Conservation (phyloP, 2,797 vertebrate species). For the Allobates femoralis region DNA sequence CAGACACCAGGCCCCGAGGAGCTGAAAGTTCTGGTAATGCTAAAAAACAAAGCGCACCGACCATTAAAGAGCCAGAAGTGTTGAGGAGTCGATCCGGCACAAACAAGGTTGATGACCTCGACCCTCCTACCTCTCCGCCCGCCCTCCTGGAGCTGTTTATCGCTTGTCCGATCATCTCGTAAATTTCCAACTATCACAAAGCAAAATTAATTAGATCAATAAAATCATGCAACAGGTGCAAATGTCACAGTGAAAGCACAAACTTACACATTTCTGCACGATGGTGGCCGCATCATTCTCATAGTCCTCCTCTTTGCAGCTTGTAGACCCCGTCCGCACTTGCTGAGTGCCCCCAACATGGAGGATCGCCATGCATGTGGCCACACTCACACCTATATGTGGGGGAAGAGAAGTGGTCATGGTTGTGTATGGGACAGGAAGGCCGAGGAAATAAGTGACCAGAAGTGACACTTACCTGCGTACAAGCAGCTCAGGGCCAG, state of each 20-base stretch:
- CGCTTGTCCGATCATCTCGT: constrained; percentile 98
- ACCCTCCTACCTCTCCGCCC: constrained; percentile 89
- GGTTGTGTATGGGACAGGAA: background rate
- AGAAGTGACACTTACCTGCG: constrained; percentile 80
- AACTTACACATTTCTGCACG: constrained; percentile 98
- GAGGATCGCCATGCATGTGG: constrained; percentile 97
- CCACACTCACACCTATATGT: constrained; percentile 93
- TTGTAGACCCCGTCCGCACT: constrained; percentile 91
- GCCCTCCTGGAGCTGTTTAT: constrained; percentile 95
- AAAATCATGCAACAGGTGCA: background rate
- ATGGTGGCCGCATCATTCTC: constrained; percentile 98
- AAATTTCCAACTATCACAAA: constrained; percentile 90
- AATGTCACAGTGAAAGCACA: background rate
- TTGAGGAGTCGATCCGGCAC: no score
- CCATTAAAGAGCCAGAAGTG: background rate
- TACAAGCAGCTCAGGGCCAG: constrained; percentile 97
- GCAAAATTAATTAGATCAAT: background rate
- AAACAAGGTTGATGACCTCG: background rate
- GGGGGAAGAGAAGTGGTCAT: constrained; percentile 23
- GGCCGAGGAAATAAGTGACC: background rate
- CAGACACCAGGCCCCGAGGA: constrained; percentile 97
- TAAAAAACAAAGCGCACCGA: constrained; percentile 64
- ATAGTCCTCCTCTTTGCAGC: constrained; percentile 97
- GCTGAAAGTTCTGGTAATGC: constrained; percentile 99
- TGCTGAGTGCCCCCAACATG: constrained; percentile 94